phyloP scores from a whole-genome alignment of 2,888 invertebrate genomes.

The Pristionchus fissidentatus region DNA sequence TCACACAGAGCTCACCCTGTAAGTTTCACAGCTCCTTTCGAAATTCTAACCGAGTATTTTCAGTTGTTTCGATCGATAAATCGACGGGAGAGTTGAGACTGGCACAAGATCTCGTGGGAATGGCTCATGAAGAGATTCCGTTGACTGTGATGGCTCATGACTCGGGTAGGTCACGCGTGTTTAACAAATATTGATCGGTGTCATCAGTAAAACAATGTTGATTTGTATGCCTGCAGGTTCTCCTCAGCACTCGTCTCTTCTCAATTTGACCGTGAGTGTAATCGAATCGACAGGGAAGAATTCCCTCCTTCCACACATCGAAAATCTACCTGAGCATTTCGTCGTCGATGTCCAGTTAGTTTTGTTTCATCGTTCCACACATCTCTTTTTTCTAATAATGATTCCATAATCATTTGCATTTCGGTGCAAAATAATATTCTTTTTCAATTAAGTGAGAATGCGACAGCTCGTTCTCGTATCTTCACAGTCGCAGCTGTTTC shows the following conservation, averaged over 20 bases:
- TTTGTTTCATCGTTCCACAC: neutral
- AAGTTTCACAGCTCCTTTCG: neutral
- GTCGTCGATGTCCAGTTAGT: neutral
- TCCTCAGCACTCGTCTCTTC: neutral
- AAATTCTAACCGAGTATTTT: neutral
- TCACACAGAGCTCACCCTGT: neutral
- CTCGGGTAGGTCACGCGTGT: neutral
- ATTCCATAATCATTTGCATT: neutral
- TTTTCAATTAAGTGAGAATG: neutral
- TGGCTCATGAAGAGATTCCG: neutral
- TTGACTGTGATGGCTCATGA: conserved; percentile 28
- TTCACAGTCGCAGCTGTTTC: conserved; percentile 21
- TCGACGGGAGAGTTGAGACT: neutral
- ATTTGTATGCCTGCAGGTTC: neutral
- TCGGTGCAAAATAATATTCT: neutral
- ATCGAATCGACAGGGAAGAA: neutral
- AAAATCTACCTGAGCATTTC: conserved; percentile 1
- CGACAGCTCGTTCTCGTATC: neutral
- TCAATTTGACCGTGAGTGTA: neutral
- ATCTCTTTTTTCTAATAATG: neutral
- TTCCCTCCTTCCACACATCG: neutral
- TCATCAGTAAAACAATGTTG: too few relatives aligned
- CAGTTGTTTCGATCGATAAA: conserved; percentile 30
- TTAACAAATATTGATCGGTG: neutral
- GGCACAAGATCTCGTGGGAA: conserved; percentile 11